A percentile compares a stretch with the other conserved stretches of the same genome.
These are phyloP conservation scores for Hoplostethus mediterraneus DNA, from an alignment of 2,797 vertebrate species.

Conservation along the genomic window DNA sequence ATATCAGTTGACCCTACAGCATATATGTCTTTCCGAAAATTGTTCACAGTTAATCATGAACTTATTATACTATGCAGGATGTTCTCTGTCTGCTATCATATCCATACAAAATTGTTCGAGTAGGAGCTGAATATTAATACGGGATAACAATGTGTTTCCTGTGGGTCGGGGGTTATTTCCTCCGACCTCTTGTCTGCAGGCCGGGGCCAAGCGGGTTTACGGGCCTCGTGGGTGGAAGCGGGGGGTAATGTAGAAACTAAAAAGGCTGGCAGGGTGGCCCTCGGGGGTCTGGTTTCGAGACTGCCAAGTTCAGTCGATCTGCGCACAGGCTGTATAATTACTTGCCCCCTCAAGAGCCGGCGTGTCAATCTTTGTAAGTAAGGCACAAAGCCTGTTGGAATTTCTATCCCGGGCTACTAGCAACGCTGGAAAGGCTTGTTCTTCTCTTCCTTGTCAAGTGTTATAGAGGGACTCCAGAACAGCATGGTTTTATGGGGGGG, in stretches of 20 bases:
- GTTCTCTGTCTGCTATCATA: constrained; percentile 25
- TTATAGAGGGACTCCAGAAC: neutral
- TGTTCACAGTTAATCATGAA: no score
- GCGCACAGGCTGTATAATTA: constrained; percentile 80
- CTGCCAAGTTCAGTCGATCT: constrained; percentile 76
- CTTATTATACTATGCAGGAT: neutral
- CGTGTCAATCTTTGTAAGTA: constrained; percentile 86
- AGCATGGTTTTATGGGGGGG: neutral
- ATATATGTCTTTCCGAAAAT: neutral
- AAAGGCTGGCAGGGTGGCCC: constrained; percentile 73
- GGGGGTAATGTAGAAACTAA: constrained; percentile 7
- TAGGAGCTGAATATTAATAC: constrained; percentile 41
- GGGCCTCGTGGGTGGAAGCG: constrained; percentile 52
- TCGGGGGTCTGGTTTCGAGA: constrained; percentile 69
- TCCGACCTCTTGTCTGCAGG: constrained; percentile 43
- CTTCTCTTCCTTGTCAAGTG: constrained; percentile 20
- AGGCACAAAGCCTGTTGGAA: constrained; percentile 11
- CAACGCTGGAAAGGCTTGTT: constrained; percentile 25
- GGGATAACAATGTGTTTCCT: constrained; percentile 38
- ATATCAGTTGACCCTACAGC: no score
- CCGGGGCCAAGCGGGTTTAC: constrained; percentile 26
- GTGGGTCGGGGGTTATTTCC: constrained; percentile 20
- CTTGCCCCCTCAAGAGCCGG: constrained; percentile 79
- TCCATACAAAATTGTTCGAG: neutral
- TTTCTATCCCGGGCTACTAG: neutral